These are phyloP conservation scores for Pachycephus smyrnensis DNA, from an alignment of 2,888 invertebrate genomes.

Conservation along the genomic window DNA sequence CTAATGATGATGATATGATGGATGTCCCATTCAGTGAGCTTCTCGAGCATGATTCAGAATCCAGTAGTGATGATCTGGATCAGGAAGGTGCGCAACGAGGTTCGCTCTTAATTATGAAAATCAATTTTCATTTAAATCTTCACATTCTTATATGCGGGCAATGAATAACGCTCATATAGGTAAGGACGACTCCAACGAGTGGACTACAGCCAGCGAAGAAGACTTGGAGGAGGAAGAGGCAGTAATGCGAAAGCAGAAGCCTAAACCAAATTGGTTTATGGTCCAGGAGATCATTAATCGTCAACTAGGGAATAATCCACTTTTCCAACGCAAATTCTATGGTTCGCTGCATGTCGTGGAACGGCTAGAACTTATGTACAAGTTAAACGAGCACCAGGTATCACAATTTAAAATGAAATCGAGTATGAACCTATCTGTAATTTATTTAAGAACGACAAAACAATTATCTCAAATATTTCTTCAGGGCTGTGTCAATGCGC, in stretches of 20 bases:
- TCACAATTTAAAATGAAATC: not conserved
- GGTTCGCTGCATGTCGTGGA: constrained; percentile 86
- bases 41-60: constrained; percentile 20
- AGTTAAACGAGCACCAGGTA: constrained; percentile 79
- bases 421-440: not conserved
- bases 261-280: constrained; percentile 77
- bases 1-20: constrained; percentile 24
- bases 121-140: not conserved
- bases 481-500: constrained; percentile 89
- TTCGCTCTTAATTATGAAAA: not conserved
- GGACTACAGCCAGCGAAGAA: constrained; percentile 51
- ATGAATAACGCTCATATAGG: constrained; percentile 19
- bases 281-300: constrained; percentile 76
- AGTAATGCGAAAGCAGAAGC: constrained; percentile 72
- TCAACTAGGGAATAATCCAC: constrained; percentile 72
- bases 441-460: not conserved
- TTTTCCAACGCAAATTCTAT: constrained; percentile 80
- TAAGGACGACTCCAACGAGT: constrained; percentile 42
- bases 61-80: constrained; percentile 12
- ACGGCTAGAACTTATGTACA: constrained; percentile 82
- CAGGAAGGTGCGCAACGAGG: constrained; percentile 19
- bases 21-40: not conserved
- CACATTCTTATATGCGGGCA: not conserved
- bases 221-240: constrained; percentile 38
- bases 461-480: constrained; percentile 10